Conservation (phyloP, 2,797 vertebrate genomes). For the Halcyon badia region DNA sequence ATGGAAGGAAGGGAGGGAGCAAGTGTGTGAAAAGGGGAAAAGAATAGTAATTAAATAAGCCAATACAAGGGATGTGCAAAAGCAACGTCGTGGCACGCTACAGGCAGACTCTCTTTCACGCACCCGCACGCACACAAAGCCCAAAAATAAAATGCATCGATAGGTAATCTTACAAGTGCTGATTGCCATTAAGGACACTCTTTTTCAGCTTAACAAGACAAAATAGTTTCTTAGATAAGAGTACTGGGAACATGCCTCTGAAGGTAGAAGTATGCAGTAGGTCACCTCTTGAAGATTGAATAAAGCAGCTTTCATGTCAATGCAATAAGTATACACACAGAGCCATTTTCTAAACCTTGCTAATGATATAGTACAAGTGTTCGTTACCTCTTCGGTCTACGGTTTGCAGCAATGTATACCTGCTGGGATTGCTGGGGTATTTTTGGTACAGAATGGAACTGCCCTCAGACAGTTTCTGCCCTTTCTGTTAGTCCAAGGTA, state of each 20-base stretch:
- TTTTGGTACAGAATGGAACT: conserved; percentile 83
- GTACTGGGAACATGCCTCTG: conserved; percentile 80
- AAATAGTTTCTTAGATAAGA: conserved; percentile 76
- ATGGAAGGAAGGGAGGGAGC: background rate
- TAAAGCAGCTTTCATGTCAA: conserved; percentile 98
- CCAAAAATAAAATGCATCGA: conserved; percentile 73
- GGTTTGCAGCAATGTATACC: conserved; percentile 83
- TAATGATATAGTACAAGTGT: conserved; percentile 91
- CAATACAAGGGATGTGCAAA: conserved; percentile 72
- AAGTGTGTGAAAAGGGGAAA: background rate
- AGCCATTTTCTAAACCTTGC: conserved; percentile 88
- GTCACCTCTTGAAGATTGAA: conserved; percentile 83
- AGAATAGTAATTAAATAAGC: conserved; percentile 47
- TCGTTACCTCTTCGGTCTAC: conserved; percentile 73
- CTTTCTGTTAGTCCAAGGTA: conserved; percentile 97
- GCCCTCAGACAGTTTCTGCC: conserved; percentile 93
- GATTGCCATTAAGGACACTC: conserved; percentile 83
- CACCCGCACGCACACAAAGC: conserved; percentile 53
- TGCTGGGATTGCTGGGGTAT: conserved; percentile 75
- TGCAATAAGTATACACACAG: conserved; percentile 92
- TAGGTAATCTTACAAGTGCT: conserved; percentile 77
- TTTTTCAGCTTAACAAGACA: conserved; percentile 79
- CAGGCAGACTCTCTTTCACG: conserved; percentile 53
- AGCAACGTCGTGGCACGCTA: conserved; percentile 61
- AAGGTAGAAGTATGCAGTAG: conserved; percentile 81